Conservation (phyloP, 2,113 vertebrate genomes). For the Strix aluco region DNA sequence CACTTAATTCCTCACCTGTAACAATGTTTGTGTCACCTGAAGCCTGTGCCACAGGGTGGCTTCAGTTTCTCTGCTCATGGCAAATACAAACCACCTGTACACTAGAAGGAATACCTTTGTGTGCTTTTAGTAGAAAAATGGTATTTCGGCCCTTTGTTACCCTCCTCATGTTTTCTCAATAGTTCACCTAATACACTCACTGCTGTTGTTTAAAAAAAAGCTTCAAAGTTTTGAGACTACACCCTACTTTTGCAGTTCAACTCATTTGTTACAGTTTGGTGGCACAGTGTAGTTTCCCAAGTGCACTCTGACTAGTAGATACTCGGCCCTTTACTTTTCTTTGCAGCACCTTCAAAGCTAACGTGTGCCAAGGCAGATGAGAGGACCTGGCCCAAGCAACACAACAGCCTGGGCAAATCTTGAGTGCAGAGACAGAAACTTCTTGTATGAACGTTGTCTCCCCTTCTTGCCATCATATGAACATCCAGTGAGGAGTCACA, state of each 20-base stretch:
- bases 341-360: neutral
- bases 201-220: neutral
- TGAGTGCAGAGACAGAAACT: accelerated
- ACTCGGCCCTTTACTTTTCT: neutral
- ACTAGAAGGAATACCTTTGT: neutral
- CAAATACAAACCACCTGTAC: neutral
- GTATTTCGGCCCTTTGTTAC: neutral
- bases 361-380: neutral
- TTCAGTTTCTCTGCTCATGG: neutral
- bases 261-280: neutral
- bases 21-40: neutral
- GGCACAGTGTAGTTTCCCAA: neutral
- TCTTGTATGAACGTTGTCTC: neutral
- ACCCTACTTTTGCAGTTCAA: neutral
- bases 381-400: neutral
- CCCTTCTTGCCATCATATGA: neutral
- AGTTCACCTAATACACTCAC: neutral
- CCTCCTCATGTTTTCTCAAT: neutral
- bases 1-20: neutral
- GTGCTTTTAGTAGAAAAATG: neutral
- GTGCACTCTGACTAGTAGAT: neutral
- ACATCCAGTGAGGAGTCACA: neutral
- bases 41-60: neutral
- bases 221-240: neutral
- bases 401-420: neutral